These are phyloP conservation scores for Stichodactyla helianthus DNA, from an alignment of 64 coral and sea anemone genomes.

Conservation along the genomic window DNA sequence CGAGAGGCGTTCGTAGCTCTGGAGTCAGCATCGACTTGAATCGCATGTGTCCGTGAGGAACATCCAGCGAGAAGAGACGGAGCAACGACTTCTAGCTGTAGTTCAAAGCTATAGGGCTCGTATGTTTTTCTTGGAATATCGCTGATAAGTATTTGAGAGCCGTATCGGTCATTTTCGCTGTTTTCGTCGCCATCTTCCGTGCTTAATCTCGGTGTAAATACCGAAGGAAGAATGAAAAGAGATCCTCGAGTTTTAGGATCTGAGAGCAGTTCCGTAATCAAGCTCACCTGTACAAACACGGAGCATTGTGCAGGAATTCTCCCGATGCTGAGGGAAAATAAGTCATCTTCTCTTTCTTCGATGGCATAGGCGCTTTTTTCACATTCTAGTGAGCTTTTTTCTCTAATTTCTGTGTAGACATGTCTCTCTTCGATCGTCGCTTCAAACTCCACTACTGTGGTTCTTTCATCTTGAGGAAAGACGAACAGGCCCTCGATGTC, in stretches of 20 bases:
- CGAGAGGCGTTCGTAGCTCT: slow-evolving; percentile 68
- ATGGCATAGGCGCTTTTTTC: slow-evolving; percentile 59
- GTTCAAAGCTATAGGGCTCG: slow-evolving; percentile 70
- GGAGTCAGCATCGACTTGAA: slow-evolving; percentile 94
- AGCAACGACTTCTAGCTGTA: slow-evolving; percentile 63
- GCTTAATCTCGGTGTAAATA: slow-evolving; percentile 74
- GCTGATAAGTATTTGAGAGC: slow-evolving; percentile 62
- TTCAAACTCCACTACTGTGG: slow-evolving; percentile 78
- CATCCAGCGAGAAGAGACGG: slow-evolving; percentile 88
- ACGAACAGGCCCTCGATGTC: slow-evolving; percentile 87
- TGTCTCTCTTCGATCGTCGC: slow-evolving; percentile 82
- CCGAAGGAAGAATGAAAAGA: slow-evolving; percentile 76
- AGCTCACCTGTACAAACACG: slow-evolving; percentile 88
- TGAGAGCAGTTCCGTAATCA: slow-evolving; percentile 74
- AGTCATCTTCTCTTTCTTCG: slow-evolving; percentile 76
- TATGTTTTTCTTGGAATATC: slow-evolving; percentile 69
- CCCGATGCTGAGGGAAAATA: slow-evolving; percentile 86
- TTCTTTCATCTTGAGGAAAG: slow-evolving; percentile 89
- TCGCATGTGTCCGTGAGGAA: slow-evolving; percentile 73
- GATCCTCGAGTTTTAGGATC: slow-evolving; percentile 65
- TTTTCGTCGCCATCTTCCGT: slow-evolving; percentile 19
- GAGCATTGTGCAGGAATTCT: slow-evolving; percentile 90
- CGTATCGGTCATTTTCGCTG: slow-evolving; percentile 23
- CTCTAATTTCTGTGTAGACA: slow-evolving; percentile 54
- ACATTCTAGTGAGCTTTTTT: slow-evolving; percentile 12